Percentiles rank a stretch among this genome's conserved stretches.
These are phyloP conservation scores for Phrynocephalus forsythii DNA, from an alignment of 2,797 vertebrate species.

Conservation along the genomic window DNA sequence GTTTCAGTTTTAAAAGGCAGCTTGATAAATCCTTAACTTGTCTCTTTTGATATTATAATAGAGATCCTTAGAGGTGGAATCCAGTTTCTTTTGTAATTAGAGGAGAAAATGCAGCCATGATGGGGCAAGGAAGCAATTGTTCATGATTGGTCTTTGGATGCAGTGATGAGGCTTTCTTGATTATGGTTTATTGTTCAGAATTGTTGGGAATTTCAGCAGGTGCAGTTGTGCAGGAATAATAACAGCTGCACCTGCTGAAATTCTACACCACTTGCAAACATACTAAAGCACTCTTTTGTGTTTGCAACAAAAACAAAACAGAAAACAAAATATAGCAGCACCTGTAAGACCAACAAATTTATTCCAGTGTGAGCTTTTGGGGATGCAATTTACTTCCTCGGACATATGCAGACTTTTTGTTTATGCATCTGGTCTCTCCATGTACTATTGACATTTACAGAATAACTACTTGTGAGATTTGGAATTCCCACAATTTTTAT, in stretches of 20 bases:
- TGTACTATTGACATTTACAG: neutral
- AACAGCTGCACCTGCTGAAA: neutral
- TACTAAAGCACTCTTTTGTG: no score
- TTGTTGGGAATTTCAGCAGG: neutral
- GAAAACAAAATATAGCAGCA: no score
- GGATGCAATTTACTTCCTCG: no score
- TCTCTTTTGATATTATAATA: conserved; percentile 52
- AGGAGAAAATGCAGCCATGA: conserved; percentile 40
- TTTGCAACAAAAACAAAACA: no score
- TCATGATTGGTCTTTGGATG: conserved; percentile 50
- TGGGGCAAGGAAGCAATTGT: conserved; percentile 51
- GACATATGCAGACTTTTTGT: neutral
- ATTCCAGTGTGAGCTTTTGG: no score
- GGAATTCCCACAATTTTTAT: neutral
- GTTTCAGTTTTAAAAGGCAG: conserved; percentile 51
- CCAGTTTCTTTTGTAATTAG: conserved; percentile 52
- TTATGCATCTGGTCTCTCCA: neutral
- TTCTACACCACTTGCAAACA: no score
- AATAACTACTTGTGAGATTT: neutral
- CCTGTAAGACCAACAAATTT: no score
- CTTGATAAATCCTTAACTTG: conserved; percentile 57
- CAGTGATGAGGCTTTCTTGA: conserved; percentile 21
- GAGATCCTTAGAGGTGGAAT: conserved; percentile 23
- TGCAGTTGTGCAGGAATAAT: neutral
- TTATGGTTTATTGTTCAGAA: conserved; percentile 37